These are phyloP conservation scores for Spilarctia lutea DNA, from an alignment of 2,888 invertebrate species.

Conservation along the genomic window DNA sequence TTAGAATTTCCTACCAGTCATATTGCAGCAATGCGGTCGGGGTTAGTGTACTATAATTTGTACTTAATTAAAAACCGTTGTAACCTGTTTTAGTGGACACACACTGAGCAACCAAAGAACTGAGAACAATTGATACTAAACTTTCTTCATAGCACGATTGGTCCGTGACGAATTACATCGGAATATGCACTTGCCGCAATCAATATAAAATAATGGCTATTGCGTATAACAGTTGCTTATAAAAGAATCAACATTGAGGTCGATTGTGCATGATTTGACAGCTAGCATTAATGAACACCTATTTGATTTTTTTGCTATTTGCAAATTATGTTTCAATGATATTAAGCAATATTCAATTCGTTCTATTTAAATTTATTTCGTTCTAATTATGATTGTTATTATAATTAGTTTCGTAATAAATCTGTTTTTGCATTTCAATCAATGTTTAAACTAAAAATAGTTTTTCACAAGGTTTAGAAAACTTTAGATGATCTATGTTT, in stretches of 20 bases:
- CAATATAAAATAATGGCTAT: slow-evolving; percentile 30
- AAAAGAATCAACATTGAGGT: slow-evolving; percentile 38
- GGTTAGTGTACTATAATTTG: background rate
- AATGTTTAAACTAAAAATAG: background rate
- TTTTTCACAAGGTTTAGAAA: background rate
- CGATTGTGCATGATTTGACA: slow-evolving; percentile 40
- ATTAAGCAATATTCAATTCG: background rate
- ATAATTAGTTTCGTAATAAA: background rate
- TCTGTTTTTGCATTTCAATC: background rate
- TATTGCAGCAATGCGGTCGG: background rate
- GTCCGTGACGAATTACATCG: slow-evolving; percentile 51
- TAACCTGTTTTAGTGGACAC: slow-evolving; percentile 13
- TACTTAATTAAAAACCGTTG: background rate
- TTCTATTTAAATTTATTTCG: background rate
- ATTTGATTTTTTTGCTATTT: slow-evolving; percentile 27
- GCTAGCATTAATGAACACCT: slow-evolving; percentile 36
- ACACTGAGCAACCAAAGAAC: slow-evolving; percentile 24
- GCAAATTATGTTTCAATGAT: background rate
- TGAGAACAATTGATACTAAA: slow-evolving; percentile 45
- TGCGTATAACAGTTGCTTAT: slow-evolving; percentile 45
- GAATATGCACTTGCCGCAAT: slow-evolving; percentile 42
- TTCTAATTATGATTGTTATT: background rate
- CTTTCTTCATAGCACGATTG: slow-evolving; percentile 59
- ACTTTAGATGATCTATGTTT: background rate
- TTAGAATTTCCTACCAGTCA: background rate